A percentile compares a stretch with the other conserved stretches of the same genome.
These are phyloP conservation scores for Hoplodrina ambigua DNA, from an alignment of 2,888 invertebrate genomes.

Conservation along the genomic window DNA sequence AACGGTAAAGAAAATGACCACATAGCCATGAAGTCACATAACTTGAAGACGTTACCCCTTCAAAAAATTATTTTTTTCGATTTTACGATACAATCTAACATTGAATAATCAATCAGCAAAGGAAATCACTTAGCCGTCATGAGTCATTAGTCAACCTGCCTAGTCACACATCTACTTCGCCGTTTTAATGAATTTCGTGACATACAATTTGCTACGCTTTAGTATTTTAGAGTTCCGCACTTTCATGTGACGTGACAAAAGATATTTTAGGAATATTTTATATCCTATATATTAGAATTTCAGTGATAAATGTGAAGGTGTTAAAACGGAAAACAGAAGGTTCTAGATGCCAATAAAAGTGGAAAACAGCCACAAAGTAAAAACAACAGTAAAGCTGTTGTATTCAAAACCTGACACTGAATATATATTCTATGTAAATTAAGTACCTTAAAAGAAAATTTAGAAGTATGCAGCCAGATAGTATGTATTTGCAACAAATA, in stretches of 20 bases:
- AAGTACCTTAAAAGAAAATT: too few relatives aligned
- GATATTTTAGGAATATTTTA: background rate
- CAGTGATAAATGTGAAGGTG: background rate
- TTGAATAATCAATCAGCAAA: constrained; percentile 59
- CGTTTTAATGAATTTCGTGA: constrained; percentile 64
- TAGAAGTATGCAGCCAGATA: too few relatives aligned
- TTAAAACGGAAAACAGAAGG: background rate
- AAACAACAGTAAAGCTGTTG: too few relatives aligned
- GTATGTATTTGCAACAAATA: too few relatives aligned
- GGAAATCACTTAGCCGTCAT: constrained; percentile 65
- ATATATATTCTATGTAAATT: too few relatives aligned
- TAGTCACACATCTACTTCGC: constrained; percentile 55
- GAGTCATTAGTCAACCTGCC: constrained; percentile 61
- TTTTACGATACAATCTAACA: constrained; percentile 54
- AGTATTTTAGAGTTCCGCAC: constrained; percentile 40
- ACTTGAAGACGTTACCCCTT: constrained; percentile 37
- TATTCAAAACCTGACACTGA: too few relatives aligned
- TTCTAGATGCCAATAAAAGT: too few relatives aligned
- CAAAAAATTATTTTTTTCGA: constrained; percentile 38
- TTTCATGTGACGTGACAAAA: background rate
- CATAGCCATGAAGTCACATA: constrained; percentile 25
- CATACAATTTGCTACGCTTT: constrained; percentile 56
- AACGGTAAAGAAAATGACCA: constrained; percentile 13
- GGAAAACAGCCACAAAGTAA: too few relatives aligned
- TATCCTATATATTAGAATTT: background rate